Conservation (phyloP, 2,888 invertebrate species). For the Elegia similella region DNA sequence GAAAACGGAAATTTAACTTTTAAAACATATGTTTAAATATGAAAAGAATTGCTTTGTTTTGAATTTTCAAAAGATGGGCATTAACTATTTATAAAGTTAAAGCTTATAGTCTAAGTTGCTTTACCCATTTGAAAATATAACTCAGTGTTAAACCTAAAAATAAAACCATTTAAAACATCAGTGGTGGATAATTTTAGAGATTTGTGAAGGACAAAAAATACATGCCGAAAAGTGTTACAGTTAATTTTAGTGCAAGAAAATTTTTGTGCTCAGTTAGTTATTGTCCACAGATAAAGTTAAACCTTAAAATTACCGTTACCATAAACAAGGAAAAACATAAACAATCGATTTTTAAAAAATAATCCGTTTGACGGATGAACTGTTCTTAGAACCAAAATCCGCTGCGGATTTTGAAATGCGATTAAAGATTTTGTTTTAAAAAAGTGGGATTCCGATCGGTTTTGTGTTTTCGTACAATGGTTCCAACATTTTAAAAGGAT, state of each 20-base stretch:
- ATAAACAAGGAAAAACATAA: conserved; percentile 22
- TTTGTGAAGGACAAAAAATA: conserved; percentile 8
- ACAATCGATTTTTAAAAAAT: conserved; percentile 20
- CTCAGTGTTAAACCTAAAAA: background rate
- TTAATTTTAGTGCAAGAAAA: conserved; percentile 24
- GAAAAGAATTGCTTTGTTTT: too few species aligned
- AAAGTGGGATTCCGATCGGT: conserved; percentile 27
- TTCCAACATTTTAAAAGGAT: conserved; percentile 54
- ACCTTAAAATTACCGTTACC: conserved; percentile 30
- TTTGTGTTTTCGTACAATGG: conserved; percentile 38
- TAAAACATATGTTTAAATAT: too few species aligned
- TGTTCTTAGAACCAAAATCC: conserved; percentile 5
- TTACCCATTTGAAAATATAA: conserved; percentile 15
- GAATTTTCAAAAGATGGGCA: too few species aligned
- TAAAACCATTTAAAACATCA: background rate
- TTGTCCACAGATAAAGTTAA: conserved; percentile 21
- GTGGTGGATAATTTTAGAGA: conserved; percentile 6
- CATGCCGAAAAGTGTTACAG: conserved; percentile 20
- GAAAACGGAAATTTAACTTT: too few species aligned
- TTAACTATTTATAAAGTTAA: too few species aligned
- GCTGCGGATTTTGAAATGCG: conserved; percentile 34
- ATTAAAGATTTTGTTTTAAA: conserved; percentile 36
- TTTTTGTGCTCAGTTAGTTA: conserved; percentile 28
- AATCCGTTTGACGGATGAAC: conserved; percentile 1
- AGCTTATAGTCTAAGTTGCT: background rate